Conservation (phyloP, 2,888 invertebrate genomes). For the Drosophila atroscutellata region DNA sequence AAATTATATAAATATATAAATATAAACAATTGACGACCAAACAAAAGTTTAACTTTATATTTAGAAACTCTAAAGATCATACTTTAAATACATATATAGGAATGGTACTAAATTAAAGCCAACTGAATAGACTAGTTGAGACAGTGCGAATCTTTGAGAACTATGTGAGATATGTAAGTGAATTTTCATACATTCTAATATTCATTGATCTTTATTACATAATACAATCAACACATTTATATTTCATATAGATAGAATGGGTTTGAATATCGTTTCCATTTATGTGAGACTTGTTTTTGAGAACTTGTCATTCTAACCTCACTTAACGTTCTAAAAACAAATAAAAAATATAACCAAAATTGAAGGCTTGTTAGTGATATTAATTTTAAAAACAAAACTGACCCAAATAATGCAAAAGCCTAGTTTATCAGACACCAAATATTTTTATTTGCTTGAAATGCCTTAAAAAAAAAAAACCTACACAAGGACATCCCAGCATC, state of each 20-base stretch:
- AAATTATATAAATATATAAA: constrained; percentile 43
- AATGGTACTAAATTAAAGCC: constrained; percentile 33
- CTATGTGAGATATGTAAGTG: constrained; percentile 19
- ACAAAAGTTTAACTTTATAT: constrained; percentile 75
- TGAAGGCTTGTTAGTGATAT: constrained; percentile 85
- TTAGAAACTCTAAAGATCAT: constrained; percentile 53
- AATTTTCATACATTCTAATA: constrained; percentile 16
- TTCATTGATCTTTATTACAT: constrained; percentile 17
- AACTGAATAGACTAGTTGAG: constrained; percentile 31
- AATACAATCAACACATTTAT: constrained; percentile 8
- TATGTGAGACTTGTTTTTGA: neutral
- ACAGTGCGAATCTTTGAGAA: constrained; percentile 24
- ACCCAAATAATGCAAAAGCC: constrained; percentile 4
- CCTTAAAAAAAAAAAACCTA: neutral
- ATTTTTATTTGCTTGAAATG: constrained; percentile 18
- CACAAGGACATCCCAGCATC: neutral
- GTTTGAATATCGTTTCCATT: constrained; percentile 8
- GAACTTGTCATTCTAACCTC: constrained; percentile 4
- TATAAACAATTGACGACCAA: constrained; percentile 75
- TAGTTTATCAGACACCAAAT: constrained; percentile 13
- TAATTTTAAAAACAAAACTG: constrained; percentile 79
- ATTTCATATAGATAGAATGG: constrained; percentile 10
- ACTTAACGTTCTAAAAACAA: constrained; percentile 18
- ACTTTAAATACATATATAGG: constrained; percentile 21
- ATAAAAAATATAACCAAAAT: constrained; percentile 14